Conservation (phyloP, 2,888 invertebrate species). For the Axea sp. region DNA sequence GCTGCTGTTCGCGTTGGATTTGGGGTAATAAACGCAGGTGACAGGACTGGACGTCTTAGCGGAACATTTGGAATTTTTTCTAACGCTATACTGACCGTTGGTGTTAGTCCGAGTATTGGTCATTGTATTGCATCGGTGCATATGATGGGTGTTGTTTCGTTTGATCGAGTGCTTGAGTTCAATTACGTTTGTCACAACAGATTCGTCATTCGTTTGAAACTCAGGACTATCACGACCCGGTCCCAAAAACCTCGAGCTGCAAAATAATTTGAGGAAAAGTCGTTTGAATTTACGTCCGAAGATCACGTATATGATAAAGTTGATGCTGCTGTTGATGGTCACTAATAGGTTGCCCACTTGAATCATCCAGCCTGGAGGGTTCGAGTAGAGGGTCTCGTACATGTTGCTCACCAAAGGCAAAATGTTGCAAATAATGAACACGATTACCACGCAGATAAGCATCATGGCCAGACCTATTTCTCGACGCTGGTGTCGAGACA, state of each 20-base stretch:
- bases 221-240: conserved; percentile 80
- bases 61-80: conserved; percentile 63
- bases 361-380: conserved; percentile 85
- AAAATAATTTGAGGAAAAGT: conserved; percentile 90
- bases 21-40: conserved; percentile 81
- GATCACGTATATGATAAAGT: conserved; percentile 98
- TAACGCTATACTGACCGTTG: conserved; percentile 59
- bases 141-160: conserved; percentile 74
- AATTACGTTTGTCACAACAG: conserved; percentile 86
- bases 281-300: conserved; percentile 98
- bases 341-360: conserved; percentile 94
- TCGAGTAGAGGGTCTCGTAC: conserved; percentile 88
- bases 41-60: conserved; percentile 77
- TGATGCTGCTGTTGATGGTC: conserved; percentile 97
- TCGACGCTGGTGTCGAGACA: conserved; percentile 93
- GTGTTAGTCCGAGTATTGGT: conserved; percentile 19
- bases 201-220: conserved; percentile 87
- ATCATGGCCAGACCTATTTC: conserved; percentile 97
- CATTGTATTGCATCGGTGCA: conserved; percentile 48
- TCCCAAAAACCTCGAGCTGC: conserved; percentile 81
- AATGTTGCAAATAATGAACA: conserved; percentile 96
- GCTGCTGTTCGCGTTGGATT: conserved; percentile 77
- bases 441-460: conserved; percentile 95
- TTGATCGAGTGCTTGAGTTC: conserved; percentile 86
- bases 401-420: conserved; percentile 92